These are phyloP conservation scores for Napeogenes inachia DNA, from an alignment of 2,888 invertebrate genomes.

Conservation along the genomic window DNA sequence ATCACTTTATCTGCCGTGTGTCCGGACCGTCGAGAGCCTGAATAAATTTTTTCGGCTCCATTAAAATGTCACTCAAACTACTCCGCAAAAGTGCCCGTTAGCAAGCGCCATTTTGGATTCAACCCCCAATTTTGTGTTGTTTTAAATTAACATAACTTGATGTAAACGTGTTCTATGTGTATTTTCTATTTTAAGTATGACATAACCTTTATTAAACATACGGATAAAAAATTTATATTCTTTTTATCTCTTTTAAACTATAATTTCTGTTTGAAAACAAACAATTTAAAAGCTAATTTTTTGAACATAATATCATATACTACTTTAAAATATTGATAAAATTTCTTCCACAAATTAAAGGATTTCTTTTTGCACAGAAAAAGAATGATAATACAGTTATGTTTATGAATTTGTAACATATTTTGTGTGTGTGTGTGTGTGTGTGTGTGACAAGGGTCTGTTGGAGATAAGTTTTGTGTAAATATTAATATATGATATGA, in stretches of 20 bases:
- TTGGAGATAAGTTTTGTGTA: slow-evolving; percentile 21
- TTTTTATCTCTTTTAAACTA: too few species aligned
- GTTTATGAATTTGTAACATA: slow-evolving; percentile 9
- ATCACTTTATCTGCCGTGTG: slow-evolving; percentile 27
- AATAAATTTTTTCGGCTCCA: slow-evolving; percentile 38
- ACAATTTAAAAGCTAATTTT: too few species aligned
- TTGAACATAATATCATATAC: too few species aligned
- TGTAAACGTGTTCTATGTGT: not conserved
- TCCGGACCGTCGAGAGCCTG: slow-evolving; percentile 30
- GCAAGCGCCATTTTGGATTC: slow-evolving; percentile 15
- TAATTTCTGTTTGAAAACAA: too few species aligned
- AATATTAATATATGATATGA: slow-evolving; percentile 24
- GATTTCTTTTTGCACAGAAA: too few species aligned
- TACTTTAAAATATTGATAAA: too few species aligned
- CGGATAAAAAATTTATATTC: too few species aligned
- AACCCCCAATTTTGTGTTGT: not conserved
- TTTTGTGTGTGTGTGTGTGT: slow-evolving; percentile 9
- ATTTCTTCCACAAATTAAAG: not conserved
- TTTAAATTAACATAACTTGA: slow-evolving; percentile 1
- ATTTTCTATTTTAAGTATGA: not conserved
- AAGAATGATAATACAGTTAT: not conserved
- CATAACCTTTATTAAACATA: too few species aligned
- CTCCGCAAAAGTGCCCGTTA: slow-evolving; percentile 32
- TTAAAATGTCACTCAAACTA: slow-evolving; percentile 38
- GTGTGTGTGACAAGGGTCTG: slow-evolving; percentile 17